phyloP scores from a whole-genome alignment of 2,113 vertebrate genomes.

The Rhinogobius similis region DNA sequence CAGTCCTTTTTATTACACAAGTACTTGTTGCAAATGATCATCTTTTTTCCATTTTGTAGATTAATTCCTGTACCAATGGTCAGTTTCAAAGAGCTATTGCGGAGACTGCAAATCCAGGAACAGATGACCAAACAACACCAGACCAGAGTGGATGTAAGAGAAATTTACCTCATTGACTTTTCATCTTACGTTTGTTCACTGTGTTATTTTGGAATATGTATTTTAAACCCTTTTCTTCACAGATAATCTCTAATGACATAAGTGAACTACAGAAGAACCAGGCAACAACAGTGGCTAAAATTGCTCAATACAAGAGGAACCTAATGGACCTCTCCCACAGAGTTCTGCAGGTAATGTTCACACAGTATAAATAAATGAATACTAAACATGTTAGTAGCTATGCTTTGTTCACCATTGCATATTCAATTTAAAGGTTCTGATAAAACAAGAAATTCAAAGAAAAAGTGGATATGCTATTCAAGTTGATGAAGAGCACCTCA shows the following conservation, averaged over 20 bases:
- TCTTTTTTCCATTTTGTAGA: conserved; percentile 61
- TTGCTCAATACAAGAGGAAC: conserved; percentile 96
- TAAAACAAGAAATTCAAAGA: conserved; percentile 97
- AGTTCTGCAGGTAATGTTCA: conserved; percentile 88
- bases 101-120: conserved; percentile 93
- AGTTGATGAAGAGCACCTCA: conserved; percentile 95
- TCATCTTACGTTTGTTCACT: background rate
- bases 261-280: conserved; percentile 97
- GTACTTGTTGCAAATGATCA: too few species aligned
- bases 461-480: conserved; percentile 97
- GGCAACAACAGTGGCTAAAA: conserved; percentile 94
- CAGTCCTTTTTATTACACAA: too few species aligned
- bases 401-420: background rate
- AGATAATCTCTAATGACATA: conserved; percentile 97
- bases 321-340: conserved; percentile 96
- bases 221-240: conserved; percentile 17
- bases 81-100: conserved; percentile 92
- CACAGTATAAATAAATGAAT: background rate
- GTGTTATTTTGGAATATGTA: background rate
- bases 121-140: conserved; percentile 99
- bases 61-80: conserved; percentile 98
- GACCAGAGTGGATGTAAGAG: conserved; percentile 91
- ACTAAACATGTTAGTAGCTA: background rate
- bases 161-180: background rate
- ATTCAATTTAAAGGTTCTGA: conserved; percentile 83